Percentiles rank a stretch among this genome's conserved stretches.
Conservation (phyloP, 1,140 invertebrate species). For the Brachionus sp. region DNA sequence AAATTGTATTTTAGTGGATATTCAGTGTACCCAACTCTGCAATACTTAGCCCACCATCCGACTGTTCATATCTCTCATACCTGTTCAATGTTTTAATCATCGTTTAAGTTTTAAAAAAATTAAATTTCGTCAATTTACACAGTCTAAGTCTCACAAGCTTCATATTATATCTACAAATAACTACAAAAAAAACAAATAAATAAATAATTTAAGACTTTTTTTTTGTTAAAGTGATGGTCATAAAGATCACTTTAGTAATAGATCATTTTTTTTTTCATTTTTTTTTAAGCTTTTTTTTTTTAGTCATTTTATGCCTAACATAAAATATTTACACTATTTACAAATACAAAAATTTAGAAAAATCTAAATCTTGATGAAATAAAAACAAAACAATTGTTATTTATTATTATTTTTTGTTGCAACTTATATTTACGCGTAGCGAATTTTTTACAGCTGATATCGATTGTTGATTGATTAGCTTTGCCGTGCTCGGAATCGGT, state of each 20-base stretch:
- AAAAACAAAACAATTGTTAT: background rate
- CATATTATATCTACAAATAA: background rate
- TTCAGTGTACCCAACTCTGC: too few species aligned
- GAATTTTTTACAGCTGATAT: constrained; percentile 32
- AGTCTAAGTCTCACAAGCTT: background rate
- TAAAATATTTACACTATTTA: background rate
- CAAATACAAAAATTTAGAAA: background rate
- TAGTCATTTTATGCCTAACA: background rate
- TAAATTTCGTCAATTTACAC: background rate
- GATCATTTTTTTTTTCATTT: background rate
- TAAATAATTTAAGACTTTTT: background rate
- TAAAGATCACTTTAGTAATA: background rate
- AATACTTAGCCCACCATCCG: background rate
- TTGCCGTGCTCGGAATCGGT: background rate
- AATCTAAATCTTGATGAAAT: background rate
- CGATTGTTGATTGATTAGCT: background rate
- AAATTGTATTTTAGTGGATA: too few species aligned
- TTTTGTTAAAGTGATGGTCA: background rate
- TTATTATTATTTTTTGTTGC: constrained; percentile 13
- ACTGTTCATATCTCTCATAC: background rate
- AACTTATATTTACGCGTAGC: constrained; percentile 43
- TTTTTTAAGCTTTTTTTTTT: background rate
- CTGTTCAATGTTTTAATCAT: too few species aligned
- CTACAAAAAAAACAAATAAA: background rate
- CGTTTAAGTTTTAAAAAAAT: background rate